Base-by-base conservation (phyloP, 2,888 invertebrate species). In the Diarsia brunnea region DNA sequence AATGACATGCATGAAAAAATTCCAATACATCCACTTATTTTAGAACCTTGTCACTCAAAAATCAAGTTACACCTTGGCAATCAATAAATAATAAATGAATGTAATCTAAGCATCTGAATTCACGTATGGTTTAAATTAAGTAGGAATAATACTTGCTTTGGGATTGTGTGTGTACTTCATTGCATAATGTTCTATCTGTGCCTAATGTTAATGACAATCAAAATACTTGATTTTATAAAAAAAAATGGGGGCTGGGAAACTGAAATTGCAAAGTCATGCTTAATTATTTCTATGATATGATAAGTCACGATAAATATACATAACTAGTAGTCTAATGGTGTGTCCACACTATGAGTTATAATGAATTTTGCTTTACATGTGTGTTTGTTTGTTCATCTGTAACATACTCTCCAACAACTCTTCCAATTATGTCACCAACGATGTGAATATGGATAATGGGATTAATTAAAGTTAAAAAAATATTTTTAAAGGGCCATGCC, bases 311-410 rank as follows among this genome's bases (percentile, higher is more conserved):
- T 38, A 38, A 38, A 53, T 64, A n/a, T 49, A 27, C 24, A 51
- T 77, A 77, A n/a, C 58, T 49, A 66, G 27, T 77, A 43, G 67
- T 49, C 19, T 58, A 60, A 45, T 51, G 78, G 43, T 69, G 31
- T 2, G 21, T 51, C 27, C 49, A n/a, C n/a, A 60, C 16, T 4
- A 1, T n/a, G 21, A 78, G 27, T 14, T 12, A 69, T 78, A 24
- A 31, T 51, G 16, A 38, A 27, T 49, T 67, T 21, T 27, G 43
- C 27, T 47, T 16, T 31, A 31, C 31, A 45, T 53, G 49, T 5
- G 10, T 61, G 51, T 38, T 49, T 58, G n/a, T 75, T 65, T 58
- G 47, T 75, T 47, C n/a, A n/a, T 24, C 53, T 31, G n/a, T 55
- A 14, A 72, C 16, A 45, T 27, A 55, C 71, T 27, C 27, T 12